Base-by-base conservation (phyloP, 2,888 invertebrate species). In the Alloplasta piceator region DNA sequence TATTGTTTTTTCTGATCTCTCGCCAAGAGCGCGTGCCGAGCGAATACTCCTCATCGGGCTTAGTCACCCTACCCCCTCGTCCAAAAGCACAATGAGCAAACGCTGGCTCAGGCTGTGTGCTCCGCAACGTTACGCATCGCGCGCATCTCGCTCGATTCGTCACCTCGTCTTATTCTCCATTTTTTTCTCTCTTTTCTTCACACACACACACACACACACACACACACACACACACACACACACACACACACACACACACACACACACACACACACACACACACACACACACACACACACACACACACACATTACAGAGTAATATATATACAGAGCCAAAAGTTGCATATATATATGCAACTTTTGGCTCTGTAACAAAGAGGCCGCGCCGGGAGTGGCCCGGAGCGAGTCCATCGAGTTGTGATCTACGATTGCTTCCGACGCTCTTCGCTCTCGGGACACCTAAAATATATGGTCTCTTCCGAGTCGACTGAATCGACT, bases 1-100 rank as follows among this genome's bases (percentile, higher is more conserved):
- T 84, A 83, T 84, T 77, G 84, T 73, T 46, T 78, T 43, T 89
- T 85, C 86, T 89, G 90, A 89, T 85, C 80, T 74, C 76, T 82
- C 88, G 90, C 90, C 90, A 91, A 91, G 87, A 26, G 26, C 87
- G 88, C 90, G 90, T 86, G 87, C 77, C 81, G 85, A 87, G 85
- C 85, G 84, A 87, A 85, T 87, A 83, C 86, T 86, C 84, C 84
- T 66, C 67, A 36, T 66, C 67, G 43, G 63, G 78, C 79, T 83
- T 83, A 83, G 81, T 85, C 84, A 85, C 68, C 52, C 78, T 72
- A 52, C 4, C 1, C 10, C 73, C 26, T 26, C 26, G 26, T 2
- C 26, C 26, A 26, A 26, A 26, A 26, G 26, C 26, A 26, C 26
- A 26, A 26, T 26, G 26, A 26, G 52, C 61, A 43, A 64, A 55